phyloP scores from a whole-genome alignment of 2,113 vertebrate genomes.

The Epinephelus fuscoguttatus region DNA sequence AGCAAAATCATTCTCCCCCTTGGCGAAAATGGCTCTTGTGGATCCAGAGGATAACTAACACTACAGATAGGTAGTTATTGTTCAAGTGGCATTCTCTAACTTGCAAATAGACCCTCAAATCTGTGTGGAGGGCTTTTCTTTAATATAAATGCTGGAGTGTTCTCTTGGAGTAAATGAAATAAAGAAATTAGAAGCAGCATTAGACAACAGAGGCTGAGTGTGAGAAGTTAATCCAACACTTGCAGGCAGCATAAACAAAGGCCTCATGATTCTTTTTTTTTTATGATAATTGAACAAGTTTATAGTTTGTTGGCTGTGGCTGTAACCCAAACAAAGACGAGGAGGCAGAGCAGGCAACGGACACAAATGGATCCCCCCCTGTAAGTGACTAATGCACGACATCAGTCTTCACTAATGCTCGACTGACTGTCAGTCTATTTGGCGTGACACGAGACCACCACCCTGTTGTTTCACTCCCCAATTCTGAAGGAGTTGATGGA shows the following conservation, averaged over 20 bases:
- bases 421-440: constrained; percentile 54
- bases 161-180: constrained; percentile 52
- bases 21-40: constrained; percentile 63
- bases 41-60: constrained; percentile 66
- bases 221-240: constrained; percentile 54
- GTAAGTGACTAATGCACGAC: constrained; percentile 36
- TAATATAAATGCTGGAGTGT: constrained; percentile 46
- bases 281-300: constrained; percentile 13
- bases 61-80: constrained; percentile 67
- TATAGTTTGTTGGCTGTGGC: not conserved
- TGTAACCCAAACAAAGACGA: not conserved
- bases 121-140: constrained; percentile 61
- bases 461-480: constrained; percentile 55
- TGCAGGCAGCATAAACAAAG: constrained; percentile 22
- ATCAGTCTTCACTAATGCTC: constrained; percentile 69
- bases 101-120: constrained; percentile 66
- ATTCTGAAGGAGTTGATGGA: constrained; percentile 51
- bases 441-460: constrained; percentile 48
- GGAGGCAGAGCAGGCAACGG: not conserved
- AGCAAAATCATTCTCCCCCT: constrained; percentile 55
- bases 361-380: constrained; percentile 14
- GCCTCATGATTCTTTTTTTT: not conserved
- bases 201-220: constrained; percentile 34
- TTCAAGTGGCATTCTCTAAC: constrained; percentile 71
- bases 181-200: constrained; percentile 39